These are phyloP conservation scores for Eulemur macaco DNA, from an alignment of 2,113 vertebrate species.

Conservation along the genomic window DNA sequence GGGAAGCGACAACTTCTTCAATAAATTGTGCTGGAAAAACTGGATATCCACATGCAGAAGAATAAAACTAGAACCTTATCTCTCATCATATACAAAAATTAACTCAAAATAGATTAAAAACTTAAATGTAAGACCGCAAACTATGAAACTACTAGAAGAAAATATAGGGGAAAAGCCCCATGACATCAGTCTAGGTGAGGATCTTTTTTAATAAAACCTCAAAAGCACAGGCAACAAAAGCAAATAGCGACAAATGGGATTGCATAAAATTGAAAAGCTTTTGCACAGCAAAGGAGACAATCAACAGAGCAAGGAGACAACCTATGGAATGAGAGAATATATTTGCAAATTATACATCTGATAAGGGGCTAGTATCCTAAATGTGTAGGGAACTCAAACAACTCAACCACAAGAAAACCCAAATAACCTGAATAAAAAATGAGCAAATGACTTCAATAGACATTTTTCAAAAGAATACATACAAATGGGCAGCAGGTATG, in stretches of 20 bases:
- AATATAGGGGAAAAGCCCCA: not conserved
- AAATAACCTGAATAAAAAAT: not conserved
- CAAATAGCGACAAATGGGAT: no score
- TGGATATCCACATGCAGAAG: not conserved
- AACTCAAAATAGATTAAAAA: not conserved
- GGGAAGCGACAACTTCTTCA: not conserved
- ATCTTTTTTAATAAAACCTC: not conserved
- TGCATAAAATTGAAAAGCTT: no score
- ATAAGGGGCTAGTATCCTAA: not conserved
- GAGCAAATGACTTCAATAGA: not conserved
- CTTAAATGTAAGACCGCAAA: not conserved
- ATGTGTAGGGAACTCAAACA: not conserved
- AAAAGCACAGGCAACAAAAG: not conserved
- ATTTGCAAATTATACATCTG: not conserved
- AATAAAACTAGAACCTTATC: not conserved
- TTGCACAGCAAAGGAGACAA: no score
- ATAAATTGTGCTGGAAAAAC: not conserved
- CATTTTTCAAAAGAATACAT: no score
- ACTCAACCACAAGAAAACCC: not conserved
- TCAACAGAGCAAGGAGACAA: no score
- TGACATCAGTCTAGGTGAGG: not conserved
- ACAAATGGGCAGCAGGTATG: no score
- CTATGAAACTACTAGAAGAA: not conserved
- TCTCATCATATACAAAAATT: not conserved
- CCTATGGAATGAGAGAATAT: not conserved